A percentile compares a stretch with the other conserved stretches of the same genome.
These are phyloP conservation scores for Bos taurus DNA, from an alignment of 2,113 vertebrate species.

Conservation along the genomic window ARS-UCD2.0 NC_037332.1:94663001-94663500, in stretches of 20 bases:
- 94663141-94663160: not conserved
- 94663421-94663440: not conserved
- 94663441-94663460: not conserved
- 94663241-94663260: not conserved
- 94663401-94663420: not conserved
- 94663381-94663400: not conserved
- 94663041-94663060: not conserved
- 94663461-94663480: not conserved
- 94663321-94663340: not conserved
- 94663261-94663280: not conserved
- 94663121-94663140: not conserved
- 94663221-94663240: not conserved
- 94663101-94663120: not conserved
- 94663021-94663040: not conserved
- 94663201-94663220: not conserved
- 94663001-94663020: not conserved
- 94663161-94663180: not conserved
- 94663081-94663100: not conserved
- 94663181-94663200: not conserved
- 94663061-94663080: not conserved
- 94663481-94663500: not conserved
- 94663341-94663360: not conserved
- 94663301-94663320: not conserved
- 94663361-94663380: not conserved
- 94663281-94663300: not conserved